Evolutionary conservation across 2,888 invertebrate genomes (phyloP), one percentile per base, ranked within the genome.

Genomic region (Cantharis lateralis): DNA sequence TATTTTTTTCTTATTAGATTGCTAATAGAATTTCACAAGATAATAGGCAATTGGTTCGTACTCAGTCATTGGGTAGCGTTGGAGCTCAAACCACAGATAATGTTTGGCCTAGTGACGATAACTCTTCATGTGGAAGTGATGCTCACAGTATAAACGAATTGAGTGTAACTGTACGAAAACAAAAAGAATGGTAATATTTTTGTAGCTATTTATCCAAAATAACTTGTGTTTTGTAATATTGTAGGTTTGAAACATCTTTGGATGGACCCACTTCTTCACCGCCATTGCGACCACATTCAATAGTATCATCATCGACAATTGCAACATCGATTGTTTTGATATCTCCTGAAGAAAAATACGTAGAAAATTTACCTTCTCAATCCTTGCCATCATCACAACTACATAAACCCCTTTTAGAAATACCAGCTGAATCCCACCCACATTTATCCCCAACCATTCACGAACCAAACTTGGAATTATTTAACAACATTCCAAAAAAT

Each of bases 401-500:
- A 4, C 84, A 84, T 10, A 87, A 87, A 81, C 82, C 84, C 1
- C 82, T 84, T 3, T 79, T 88, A 64, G 88, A 88, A 83, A 88
- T 89, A 63, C 88, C 88, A 4, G 88, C 88, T 0, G 89, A 89
- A 82, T 87, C 88, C 2, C 86, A 87, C 80, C 88, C 87, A 4
- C 85, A 86, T n/a, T 84, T 85, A 10, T 77, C 77, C n/a, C 82
- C 85, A 70, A 81, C 85, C 68, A 83, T 85, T 62, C 71, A 74
- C 18, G 85, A 87, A 64, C 82, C 84, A 9, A 87, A 87, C 79
- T 80, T 87, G 48, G 88, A 88, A 79, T 80, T 88, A 64, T 87
- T 88, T 76, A 86, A 86, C 71, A 95, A 95, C 83, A 94, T 95
- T 7, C 95, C 95, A 0, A 94, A 94, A 85, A 95, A 95, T 86